phyloP scores from a whole-genome alignment of 2,797 vertebrate genomes.

The Pseudochromis fuscus region DNA sequence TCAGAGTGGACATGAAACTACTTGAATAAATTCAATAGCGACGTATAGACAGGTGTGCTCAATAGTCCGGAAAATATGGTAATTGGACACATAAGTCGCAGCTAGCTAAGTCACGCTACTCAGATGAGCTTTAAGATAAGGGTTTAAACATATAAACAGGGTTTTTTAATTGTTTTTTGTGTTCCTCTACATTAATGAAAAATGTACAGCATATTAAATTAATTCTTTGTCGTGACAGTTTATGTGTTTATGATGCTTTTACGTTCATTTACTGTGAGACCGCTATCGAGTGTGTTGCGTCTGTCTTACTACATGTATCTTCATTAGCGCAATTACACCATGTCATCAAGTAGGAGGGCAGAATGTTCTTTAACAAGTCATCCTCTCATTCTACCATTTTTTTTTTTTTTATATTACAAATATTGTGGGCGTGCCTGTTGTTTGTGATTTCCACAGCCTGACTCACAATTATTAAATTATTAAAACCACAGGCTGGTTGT shows the following conservation, averaged over 20 bases:
- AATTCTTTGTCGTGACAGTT: not conserved
- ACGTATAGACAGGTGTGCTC: no score
- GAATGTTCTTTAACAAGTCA: slow-evolving; percentile 13
- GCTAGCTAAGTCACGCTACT: no score
- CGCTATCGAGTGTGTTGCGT: not conserved
- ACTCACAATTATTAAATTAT: slow-evolving; percentile 31
- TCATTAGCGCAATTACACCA: slow-evolving; percentile 13
- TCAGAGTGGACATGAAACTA: no score
- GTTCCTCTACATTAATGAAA: not conserved
- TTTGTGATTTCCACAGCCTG: slow-evolving; percentile 26
- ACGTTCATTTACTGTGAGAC: not conserved
- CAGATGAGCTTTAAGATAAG: no score
- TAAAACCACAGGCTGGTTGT: slow-evolving; percentile 24
- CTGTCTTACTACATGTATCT: not conserved
- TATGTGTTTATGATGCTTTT: not conserved
- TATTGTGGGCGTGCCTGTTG: slow-evolving; percentile 11
- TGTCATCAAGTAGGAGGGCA: slow-evolving; percentile 5
- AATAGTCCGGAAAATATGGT: no score
- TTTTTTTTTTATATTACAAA: slow-evolving; percentile 4
- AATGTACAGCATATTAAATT: not conserved
- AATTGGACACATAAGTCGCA: no score
- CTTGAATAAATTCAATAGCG: no score
- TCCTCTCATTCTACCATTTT: slow-evolving; percentile 26
- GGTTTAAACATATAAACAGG: no score
- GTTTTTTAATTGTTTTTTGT: not conserved